Evolutionary conservation across 2,888 invertebrate species (phyloP).

Genomic region (Nasonia oneida): DNA sequence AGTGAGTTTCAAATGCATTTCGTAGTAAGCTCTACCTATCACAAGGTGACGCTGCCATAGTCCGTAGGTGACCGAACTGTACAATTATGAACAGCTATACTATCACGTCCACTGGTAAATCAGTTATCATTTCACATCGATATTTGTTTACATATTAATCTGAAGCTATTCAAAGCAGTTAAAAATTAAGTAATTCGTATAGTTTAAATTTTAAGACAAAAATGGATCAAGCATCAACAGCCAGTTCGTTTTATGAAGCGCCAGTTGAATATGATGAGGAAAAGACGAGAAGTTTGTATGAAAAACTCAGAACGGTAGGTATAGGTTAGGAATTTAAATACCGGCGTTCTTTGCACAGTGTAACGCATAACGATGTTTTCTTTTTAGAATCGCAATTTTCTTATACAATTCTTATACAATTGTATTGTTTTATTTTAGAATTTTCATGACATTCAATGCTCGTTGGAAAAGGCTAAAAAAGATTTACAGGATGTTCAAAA

Average conservation of each 20-base stretch:
- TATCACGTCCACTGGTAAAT: not conserved
- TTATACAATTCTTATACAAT: not conserved
- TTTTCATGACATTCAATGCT: constrained; percentile 24
- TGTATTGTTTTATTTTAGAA: constrained; percentile 32
- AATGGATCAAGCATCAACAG: constrained; percentile 41
- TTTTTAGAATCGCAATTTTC: not conserved
- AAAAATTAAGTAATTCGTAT: not conserved
- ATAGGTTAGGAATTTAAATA: not conserved
- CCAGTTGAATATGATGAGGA: constrained; percentile 38
- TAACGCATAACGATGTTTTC: not conserved
- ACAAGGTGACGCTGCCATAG: not conserved
- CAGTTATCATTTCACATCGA: not conserved
- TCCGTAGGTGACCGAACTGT: not conserved
- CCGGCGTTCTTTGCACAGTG: not conserved
- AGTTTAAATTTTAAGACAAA: not conserved
- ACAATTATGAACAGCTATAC: not conserved
- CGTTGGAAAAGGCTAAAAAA: not conserved
- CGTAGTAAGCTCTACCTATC: too few relatives aligned
- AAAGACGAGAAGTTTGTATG: constrained; percentile 38
- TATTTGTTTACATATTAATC: constrained; percentile 5
- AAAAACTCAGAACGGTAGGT: constrained; percentile 39
- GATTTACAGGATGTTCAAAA: constrained; percentile 20
- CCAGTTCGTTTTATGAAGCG: constrained; percentile 50
- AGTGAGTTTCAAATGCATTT: not conserved
- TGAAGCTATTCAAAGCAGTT: not conserved